These are phyloP conservation scores for Rhea pennata DNA, from an alignment of 2,113 vertebrate species.

Conservation along the genomic window DNA sequence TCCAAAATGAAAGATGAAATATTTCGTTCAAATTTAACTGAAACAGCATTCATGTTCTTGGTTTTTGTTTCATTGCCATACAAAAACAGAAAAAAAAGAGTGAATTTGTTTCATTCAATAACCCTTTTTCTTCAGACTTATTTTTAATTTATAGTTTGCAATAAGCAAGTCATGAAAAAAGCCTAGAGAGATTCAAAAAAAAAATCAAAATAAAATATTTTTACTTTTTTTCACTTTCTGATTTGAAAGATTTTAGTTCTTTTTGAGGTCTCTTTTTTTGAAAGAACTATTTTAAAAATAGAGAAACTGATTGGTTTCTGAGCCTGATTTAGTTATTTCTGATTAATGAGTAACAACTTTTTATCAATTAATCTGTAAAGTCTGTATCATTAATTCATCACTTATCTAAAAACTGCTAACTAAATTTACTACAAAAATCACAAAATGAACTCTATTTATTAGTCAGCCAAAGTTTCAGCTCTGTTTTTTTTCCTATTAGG, in stretches of 20 bases:
- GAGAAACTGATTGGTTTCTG: background rate
- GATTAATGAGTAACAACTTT: background rate
- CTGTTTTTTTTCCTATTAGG: background rate
- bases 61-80: background rate
- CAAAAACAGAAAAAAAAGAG: background rate
- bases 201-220: background rate
- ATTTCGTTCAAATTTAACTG: background rate
- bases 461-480: background rate
- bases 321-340: background rate
- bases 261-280: no score
- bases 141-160: background rate
- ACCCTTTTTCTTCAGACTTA: background rate
- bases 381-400: background rate
- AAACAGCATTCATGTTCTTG: background rate
- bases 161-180: background rate
- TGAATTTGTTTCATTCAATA: background rate
- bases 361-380: background rate
- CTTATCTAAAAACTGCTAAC: background rate
- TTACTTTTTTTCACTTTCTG: background rate
- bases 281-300: background rate
- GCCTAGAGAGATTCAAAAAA: background rate
- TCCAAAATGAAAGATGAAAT: background rate
- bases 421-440: background rate
- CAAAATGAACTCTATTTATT: background rate
- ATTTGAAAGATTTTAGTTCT: background rate